A percentile compares a stretch with the other conserved stretches of the same genome.
phyloP scores from a whole-genome alignment of 2,888 invertebrate genomes.

The Caenorhabditis afra region DNA sequence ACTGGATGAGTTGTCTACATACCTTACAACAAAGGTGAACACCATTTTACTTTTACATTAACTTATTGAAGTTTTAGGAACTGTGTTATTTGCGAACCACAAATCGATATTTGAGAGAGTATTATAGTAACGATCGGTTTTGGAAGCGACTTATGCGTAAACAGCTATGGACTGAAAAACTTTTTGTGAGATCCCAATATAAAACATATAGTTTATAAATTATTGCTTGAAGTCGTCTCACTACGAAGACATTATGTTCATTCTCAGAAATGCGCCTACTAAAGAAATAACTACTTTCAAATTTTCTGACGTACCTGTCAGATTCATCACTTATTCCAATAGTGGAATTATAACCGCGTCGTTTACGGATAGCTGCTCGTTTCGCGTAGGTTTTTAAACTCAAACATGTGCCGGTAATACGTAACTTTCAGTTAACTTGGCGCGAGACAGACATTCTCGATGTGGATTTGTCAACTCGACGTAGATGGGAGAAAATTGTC shows the following conservation, averaged over 20 bases:
- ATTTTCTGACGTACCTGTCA: not conserved
- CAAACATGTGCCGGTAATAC: not conserved
- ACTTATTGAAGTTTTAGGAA: constrained; percentile 31
- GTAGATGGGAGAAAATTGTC: constrained; percentile 24
- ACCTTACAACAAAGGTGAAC: constrained; percentile 3
- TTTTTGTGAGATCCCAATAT: constrained; percentile 26
- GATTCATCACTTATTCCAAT: constrained; percentile 6
- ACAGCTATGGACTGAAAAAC: not conserved
- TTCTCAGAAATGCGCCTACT: constrained; percentile 22
- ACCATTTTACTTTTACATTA: too few species aligned
- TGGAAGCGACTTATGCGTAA: constrained; percentile 9
- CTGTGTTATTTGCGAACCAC: not conserved
- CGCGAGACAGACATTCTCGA: constrained; percentile 13
- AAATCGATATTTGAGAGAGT: not conserved
- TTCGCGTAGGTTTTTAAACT: constrained; percentile 24
- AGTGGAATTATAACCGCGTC: constrained; percentile 16
- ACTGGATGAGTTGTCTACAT: not conserved
- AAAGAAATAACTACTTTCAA: too few species aligned
- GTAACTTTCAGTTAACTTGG: constrained; percentile 9
- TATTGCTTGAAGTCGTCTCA: constrained; percentile 11
- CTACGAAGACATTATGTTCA: constrained; percentile 12
- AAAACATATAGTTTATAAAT: too few species aligned
- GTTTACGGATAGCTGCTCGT: constrained; percentile 18
- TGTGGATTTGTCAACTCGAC: not conserved
- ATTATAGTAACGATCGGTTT: constrained; percentile 10